A percentile compares a stretch with the other conserved stretches of the same genome.
Evolutionary conservation across 2,888 invertebrate genomes (phyloP).

Genomic region (Linhomoeus sp.): DNA sequence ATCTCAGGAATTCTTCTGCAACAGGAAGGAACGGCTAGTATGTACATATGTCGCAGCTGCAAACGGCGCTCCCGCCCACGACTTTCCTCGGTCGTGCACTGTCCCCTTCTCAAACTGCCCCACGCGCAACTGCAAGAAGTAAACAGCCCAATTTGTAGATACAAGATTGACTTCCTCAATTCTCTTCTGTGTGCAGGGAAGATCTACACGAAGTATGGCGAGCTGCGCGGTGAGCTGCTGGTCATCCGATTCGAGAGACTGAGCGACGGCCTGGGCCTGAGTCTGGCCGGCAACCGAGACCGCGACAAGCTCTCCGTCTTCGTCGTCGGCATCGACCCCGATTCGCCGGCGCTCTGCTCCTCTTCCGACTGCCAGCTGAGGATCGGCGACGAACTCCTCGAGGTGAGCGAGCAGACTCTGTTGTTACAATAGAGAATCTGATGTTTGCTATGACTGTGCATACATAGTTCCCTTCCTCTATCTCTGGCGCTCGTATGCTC

Average conservation of each 20-base stretch:
- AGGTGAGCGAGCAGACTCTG: slow-evolving; percentile 39
- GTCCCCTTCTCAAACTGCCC: too few relatives aligned
- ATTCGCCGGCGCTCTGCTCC: slow-evolving; percentile 39
- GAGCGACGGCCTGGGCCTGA: slow-evolving; percentile 60
- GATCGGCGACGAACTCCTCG: slow-evolving; percentile 81
- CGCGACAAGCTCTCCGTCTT: slow-evolving; percentile 85
- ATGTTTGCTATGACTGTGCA: neutral
- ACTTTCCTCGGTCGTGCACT: too few relatives aligned
- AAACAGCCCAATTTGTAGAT: too few relatives aligned
- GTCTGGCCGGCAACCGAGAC: slow-evolving; percentile 79
- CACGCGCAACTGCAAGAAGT: too few relatives aligned
- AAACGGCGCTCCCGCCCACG: too few relatives aligned
- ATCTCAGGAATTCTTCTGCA: too few relatives aligned
- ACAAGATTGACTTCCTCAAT: too few relatives aligned
- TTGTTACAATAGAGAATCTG: neutral
- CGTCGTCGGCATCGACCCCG: slow-evolving; percentile 78
- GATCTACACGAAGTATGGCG: slow-evolving; percentile 73
- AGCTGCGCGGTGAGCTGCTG: slow-evolving; percentile 42
- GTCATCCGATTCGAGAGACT: slow-evolving; percentile 56
- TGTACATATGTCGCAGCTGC: too few relatives aligned
- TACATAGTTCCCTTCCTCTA: slow-evolving; percentile 6
- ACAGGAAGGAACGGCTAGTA: too few relatives aligned
- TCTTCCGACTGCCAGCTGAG: slow-evolving; percentile 46
- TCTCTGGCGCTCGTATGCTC: too few relatives aligned
- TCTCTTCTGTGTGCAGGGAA: slow-evolving; percentile 62